Evolutionary conservation across 1,140 invertebrate genomes (phyloP).

Genomic region (Armadillidium nasatum): DNA sequence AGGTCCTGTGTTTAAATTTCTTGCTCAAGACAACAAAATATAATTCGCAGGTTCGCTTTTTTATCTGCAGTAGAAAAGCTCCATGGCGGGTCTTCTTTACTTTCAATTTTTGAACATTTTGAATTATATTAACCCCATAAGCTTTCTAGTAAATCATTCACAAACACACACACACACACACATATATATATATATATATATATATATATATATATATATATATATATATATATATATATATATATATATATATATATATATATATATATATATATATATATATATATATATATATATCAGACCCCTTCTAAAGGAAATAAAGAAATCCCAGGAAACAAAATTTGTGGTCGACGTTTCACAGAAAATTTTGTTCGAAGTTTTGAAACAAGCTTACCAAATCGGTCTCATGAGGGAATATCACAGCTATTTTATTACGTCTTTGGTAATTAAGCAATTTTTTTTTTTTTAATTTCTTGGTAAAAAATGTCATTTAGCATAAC

Average conservation of each 20-base stretch:
- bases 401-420: slow-evolving; percentile 50
- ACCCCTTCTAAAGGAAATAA: slow-evolving; percentile 55
- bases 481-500: no score
- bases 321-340: slow-evolving; percentile 50
- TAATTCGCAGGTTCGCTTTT: no score
- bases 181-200: not conserved
- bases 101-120: no score
- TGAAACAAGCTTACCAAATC: slow-evolving; percentile 51
- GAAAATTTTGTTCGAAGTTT: slow-evolving; percentile 47
- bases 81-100: no score
- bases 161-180: not conserved
- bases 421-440: slow-evolving; percentile 51
- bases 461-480: not conserved
- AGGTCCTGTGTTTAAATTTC: no score
- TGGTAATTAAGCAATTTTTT: slow-evolving; percentile 43
- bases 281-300: no score
- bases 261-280: no score
- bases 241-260: slow-evolving; percentile 23
- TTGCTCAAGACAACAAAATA: no score
- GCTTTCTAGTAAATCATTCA: no score
- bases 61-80: no score
- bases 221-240: slow-evolving; percentile 27
- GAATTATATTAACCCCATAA: no score
- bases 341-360: slow-evolving; percentile 54
- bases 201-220: slow-evolving; percentile 25